Percentiles rank a stretch among this genome's conserved stretches.
phyloP scores from a whole-genome alignment of 2,888 invertebrate genomes.

The Steinernema scapterisci region DNA sequence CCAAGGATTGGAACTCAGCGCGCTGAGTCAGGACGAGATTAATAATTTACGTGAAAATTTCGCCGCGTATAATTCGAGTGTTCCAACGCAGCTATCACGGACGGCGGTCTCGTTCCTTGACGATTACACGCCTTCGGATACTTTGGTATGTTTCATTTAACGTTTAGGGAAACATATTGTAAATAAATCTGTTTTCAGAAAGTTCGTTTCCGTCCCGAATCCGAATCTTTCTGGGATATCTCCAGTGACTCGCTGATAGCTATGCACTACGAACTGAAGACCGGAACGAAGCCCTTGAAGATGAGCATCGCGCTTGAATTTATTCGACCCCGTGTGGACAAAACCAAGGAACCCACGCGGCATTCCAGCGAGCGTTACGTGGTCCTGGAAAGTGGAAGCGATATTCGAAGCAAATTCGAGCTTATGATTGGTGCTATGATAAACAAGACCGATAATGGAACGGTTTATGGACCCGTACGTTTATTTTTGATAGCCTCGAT shows the following conservation, averaged over 20 bases:
- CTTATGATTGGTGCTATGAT: background rate
- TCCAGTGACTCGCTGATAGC: slow-evolving; percentile 72
- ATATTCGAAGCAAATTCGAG: slow-evolving; percentile 38
- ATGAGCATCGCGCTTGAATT: slow-evolving; percentile 54
- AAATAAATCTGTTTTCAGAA: slow-evolving; percentile 39
- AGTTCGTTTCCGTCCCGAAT: slow-evolving; percentile 61
- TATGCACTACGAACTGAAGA: slow-evolving; percentile 57
- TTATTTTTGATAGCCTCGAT: background rate
- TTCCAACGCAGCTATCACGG: slow-evolving; percentile 46
- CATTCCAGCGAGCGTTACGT: slow-evolving; percentile 48
- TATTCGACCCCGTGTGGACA: slow-evolving; percentile 45
- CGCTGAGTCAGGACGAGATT: slow-evolving; percentile 37
- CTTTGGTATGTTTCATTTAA: slow-evolving; percentile 44
- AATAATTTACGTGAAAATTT: slow-evolving; percentile 65
- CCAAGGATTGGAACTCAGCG: slow-evolving; percentile 57
- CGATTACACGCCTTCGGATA: slow-evolving; percentile 68
- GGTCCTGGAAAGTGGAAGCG: slow-evolving; percentile 37
- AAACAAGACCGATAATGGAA: slow-evolving; percentile 31
- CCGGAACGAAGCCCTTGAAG: slow-evolving; percentile 45
- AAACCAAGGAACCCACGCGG: slow-evolving; percentile 50
- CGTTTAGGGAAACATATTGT: background rate
- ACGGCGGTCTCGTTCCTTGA: slow-evolving; percentile 67
- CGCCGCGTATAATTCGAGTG: slow-evolving; percentile 49
- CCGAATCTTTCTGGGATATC: slow-evolving; percentile 78
- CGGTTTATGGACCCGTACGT: slow-evolving; percentile 33